These are phyloP conservation scores for Montipora capitata DNA, from an alignment of 92 coral and sea anemone species.

Conservation along the genomic window DNA sequence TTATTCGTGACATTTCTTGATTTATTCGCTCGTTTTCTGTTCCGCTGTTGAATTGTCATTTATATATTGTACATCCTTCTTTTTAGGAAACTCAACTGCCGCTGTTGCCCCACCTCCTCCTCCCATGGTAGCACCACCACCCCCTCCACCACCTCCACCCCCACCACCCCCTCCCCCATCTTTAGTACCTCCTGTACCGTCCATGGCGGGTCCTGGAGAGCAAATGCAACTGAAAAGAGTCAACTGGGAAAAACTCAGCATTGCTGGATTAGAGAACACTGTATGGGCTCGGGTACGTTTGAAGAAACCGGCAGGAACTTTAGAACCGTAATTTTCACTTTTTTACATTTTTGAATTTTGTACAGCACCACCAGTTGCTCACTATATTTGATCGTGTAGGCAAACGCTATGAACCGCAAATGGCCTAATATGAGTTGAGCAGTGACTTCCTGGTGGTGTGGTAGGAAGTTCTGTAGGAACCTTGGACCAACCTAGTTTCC, in stretches of 20 bases:
- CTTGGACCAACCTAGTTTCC: too few relatives aligned
- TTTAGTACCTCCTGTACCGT: slow-evolving; percentile 75
- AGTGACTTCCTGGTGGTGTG: too few relatives aligned
- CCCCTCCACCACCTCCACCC: slow-evolving; percentile 79
- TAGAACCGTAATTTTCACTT: neutral
- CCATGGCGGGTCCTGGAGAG: slow-evolving; percentile 59
- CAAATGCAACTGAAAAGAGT: slow-evolving; percentile 96
- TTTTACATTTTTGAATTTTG: neutral
- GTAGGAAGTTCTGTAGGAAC: too few relatives aligned
- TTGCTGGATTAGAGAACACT: slow-evolving; percentile 96
- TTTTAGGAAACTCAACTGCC: slow-evolving; percentile 10
- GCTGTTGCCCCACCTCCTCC: slow-evolving; percentile 80
- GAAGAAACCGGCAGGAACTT: neutral
- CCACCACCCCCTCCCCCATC: slow-evolving; percentile 81
- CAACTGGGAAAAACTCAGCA: slow-evolving; percentile 98
- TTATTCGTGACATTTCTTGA: too few relatives aligned
- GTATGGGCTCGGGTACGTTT: slow-evolving; percentile 96
- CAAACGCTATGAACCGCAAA: too few relatives aligned
- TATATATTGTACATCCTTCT: neutral
- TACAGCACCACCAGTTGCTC: neutral
- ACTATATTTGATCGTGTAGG: neutral
- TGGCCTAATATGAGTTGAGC: too few relatives aligned
- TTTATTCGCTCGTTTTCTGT: too few relatives aligned
- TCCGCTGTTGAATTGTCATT: too few relatives aligned
- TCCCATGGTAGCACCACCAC: slow-evolving; percentile 67